Evolutionary conservation across 2,888 invertebrate species (phyloP), one percentile per base, ranked within the genome.

Genomic region (Drosophila subquinaria): DNA sequence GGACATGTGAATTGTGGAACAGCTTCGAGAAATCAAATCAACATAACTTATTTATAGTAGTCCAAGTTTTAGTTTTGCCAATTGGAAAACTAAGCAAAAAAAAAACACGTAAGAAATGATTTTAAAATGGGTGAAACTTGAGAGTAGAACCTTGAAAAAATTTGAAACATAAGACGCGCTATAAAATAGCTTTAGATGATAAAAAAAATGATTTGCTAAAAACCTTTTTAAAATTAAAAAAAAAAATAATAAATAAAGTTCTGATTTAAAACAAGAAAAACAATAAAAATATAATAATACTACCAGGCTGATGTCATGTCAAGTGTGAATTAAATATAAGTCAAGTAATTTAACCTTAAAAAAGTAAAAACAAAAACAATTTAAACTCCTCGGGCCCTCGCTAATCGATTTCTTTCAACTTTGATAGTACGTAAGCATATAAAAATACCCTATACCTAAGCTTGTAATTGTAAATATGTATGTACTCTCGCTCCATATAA

Each of bases 171-270:
- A 81, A 77, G 70, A 85, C 69, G 62, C 69, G 81, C 82, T 87
- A 85, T 84, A 50, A 68, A 81, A 85, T 81, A 82, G 82, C 81
- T 76, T 71, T 76, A 83, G 78, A 73, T 69, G 45, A 76, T 68
- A 76, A 20, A 17, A 17, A 20, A 63, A 78, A 36, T 68, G 13
- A 70, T 78, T 78, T 78, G 59, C 71, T 74, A 56, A 69, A 61
- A 61, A 55, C 35, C 42, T 61, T 71, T 64, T 62, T 55, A 40
- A 43, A 52, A 33, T 20, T 27, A 27, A 20, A 20, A 56, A 52
- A 15, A 55, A 20, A 23, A 5, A 35, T 35, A 52, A 52, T 15
- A 55, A 15, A 20, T 5, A 35, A 38, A 65, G 38, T 20, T 62
- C 48, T 52, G 17, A 73, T 52, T 53, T 45, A 13, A 20, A 43